Percentiles rank a stretch among this genome's conserved stretches.
These are phyloP conservation scores for Eutolmus rufibarbis DNA, from an alignment of 2,888 invertebrate genomes.

Conservation along the genomic window DNA sequence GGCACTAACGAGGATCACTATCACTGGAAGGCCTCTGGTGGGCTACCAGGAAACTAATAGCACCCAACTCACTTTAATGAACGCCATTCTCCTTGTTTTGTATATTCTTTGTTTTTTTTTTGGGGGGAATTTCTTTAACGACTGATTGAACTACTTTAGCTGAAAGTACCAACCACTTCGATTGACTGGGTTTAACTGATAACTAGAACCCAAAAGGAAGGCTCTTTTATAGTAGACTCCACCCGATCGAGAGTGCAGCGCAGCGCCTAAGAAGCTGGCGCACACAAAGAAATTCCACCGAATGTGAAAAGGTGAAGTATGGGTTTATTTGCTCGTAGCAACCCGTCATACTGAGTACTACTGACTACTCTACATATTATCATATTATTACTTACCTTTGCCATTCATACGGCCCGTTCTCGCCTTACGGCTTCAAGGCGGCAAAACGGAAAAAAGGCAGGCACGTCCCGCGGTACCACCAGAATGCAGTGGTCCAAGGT, in stretches of 20 bases:
- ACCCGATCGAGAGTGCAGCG: conserved; percentile 53
- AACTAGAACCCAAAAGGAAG: conserved; percentile 63
- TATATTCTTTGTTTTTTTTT: neutral
- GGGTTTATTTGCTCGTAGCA: conserved; percentile 47
- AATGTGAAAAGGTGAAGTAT: conserved; percentile 41
- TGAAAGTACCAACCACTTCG: conserved; percentile 53
- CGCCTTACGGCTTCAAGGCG: neutral
- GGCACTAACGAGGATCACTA: conserved; percentile 14
- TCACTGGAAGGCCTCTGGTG: neutral
- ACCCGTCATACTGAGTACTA: conserved; percentile 48
- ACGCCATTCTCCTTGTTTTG: conserved; percentile 58
- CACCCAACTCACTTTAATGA: conserved; percentile 61
- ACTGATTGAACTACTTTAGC: conserved; percentile 47
- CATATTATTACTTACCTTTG: conserved; percentile 36
- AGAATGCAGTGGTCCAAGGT: conserved; percentile 38
- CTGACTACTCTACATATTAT: conserved; percentile 45
- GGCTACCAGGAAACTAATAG: neutral
- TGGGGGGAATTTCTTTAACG: conserved; percentile 23
- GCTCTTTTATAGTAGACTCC: conserved; percentile 63
- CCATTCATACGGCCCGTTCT: conserved; percentile 4
- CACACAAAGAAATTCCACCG: conserved; percentile 45
- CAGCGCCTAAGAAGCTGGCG: conserved; percentile 46
- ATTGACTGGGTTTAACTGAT: conserved; percentile 63
- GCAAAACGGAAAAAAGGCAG: neutral
- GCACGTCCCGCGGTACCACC: conserved; percentile 17